A percentile compares a stretch with the other conserved stretches of the same genome.
Evolutionary conservation across 2,797 vertebrate species (phyloP).

Genomic region (Manis javanica): DNA sequence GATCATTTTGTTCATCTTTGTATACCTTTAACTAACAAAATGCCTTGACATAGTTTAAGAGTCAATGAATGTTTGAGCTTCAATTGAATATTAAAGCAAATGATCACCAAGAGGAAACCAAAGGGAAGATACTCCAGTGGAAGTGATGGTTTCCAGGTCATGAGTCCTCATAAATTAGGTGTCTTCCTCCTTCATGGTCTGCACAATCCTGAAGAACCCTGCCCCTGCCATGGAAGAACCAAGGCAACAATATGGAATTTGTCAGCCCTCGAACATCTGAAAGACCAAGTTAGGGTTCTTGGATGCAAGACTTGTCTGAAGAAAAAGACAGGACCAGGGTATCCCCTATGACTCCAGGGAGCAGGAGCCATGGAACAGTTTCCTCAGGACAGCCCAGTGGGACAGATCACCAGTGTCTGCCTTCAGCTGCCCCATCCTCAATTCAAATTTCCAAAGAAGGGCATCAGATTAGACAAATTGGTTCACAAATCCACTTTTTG

Average conservation of each 20-base stretch:
- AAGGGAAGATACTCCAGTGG: not conserved
- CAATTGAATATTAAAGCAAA: slow-evolving; percentile 29
- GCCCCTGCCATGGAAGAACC: not conserved
- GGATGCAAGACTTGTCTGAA: not conserved
- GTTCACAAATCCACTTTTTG: not conserved
- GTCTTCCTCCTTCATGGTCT: not conserved
- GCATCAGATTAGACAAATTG: not conserved
- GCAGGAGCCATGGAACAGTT: not conserved
- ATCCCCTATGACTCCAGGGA: not conserved
- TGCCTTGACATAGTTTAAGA: not conserved
- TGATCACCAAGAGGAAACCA: slow-evolving; percentile 23
- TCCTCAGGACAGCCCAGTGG: not conserved
- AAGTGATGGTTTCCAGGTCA: not conserved
- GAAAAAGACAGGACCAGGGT: not conserved
- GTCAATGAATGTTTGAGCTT: slow-evolving; percentile 22
- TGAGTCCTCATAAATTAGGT: not conserved
- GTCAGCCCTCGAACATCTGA: not conserved
- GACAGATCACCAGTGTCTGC: not conserved
- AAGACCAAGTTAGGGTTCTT: slow-evolving; percentile 5
- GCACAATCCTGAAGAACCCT: not conserved
- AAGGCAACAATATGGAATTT: not conserved
- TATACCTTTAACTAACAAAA: not conserved
- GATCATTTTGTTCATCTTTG: slow-evolving; percentile 37
- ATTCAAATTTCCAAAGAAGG: not conserved
- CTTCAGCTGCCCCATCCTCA: not conserved